Conservation (phyloP, 2,113 vertebrate genomes). For the Micronisus gabar region DNA sequence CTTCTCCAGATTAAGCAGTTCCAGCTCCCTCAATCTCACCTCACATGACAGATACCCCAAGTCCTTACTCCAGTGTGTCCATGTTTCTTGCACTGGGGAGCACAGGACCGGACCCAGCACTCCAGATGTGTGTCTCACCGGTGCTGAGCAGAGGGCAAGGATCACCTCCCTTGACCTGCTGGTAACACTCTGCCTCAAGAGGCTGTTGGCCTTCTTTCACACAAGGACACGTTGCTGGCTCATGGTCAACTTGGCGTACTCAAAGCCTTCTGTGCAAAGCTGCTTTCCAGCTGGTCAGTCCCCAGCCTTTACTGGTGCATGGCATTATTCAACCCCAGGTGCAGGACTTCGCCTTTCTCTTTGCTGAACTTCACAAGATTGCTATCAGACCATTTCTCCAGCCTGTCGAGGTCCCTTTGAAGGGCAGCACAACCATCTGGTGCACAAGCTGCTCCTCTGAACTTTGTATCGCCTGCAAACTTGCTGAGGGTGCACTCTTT, state of each 20-base stretch:
- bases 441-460: background rate
- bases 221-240: background rate
- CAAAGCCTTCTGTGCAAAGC: background rate
- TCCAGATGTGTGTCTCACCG: background rate
- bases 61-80: background rate
- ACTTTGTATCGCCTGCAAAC: background rate
- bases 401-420: background rate
- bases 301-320: background rate
- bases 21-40: background rate
- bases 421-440: background rate
- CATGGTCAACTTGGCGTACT: background rate
- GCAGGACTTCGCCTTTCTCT: background rate
- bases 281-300: background rate
- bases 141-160: background rate
- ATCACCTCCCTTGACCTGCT: background rate
- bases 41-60: fast-evolving
- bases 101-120: background rate
- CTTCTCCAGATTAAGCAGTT: background rate
- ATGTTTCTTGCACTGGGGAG: background rate
- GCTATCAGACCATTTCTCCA: background rate
- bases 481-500: background rate
- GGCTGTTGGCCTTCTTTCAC: background rate
- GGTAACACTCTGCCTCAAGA: background rate
- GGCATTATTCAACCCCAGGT: background rate
- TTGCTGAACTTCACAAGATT: background rate